Percentiles rank a stretch among this genome's conserved stretches.
These are phyloP conservation scores for Bradysia coprophila DNA, from an alignment of 1,140 invertebrate genomes.

Conservation along the genomic window DNA sequence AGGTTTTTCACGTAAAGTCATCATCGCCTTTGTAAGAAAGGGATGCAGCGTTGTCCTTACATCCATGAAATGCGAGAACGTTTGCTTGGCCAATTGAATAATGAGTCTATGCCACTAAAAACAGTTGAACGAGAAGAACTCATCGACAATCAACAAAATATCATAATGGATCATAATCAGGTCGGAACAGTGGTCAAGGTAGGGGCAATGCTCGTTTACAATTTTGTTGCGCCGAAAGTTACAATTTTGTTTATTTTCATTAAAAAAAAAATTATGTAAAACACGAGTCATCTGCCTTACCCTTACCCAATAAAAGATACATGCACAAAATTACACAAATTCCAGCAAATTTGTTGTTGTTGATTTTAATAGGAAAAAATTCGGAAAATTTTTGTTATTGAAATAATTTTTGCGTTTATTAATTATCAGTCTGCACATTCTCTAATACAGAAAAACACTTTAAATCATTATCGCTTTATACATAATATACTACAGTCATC, in stretches of 20 bases:
- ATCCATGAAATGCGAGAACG: slow-evolving; percentile 82
- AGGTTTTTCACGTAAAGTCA: too few species aligned
- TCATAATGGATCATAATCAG: slow-evolving; percentile 37
- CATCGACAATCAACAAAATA: slow-evolving; percentile 38
- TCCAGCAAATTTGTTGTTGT: too few species aligned
- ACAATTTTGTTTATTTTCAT: slow-evolving; percentile 1
- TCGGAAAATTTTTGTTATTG: too few species aligned
- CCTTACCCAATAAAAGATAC: neutral
- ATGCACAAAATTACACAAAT: neutral
- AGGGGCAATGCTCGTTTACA: slow-evolving; percentile 18
- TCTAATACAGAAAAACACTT: too few species aligned
- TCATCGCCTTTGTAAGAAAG: too few species aligned
- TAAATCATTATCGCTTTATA: too few species aligned
- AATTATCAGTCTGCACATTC: too few species aligned
- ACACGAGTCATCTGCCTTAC: neutral
- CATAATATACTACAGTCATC: too few species aligned
- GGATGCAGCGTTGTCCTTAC: slow-evolving; percentile 74
- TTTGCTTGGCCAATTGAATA: slow-evolving; percentile 35
- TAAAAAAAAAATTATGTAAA: neutral
- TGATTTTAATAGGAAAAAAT: too few species aligned
- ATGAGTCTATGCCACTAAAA: slow-evolving; percentile 29
- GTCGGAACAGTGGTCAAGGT: slow-evolving; percentile 77
- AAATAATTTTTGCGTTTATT: too few species aligned
- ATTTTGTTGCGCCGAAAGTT: slow-evolving; percentile 8
- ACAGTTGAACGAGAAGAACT: slow-evolving; percentile 26